Evolutionary conservation across 2,113 vertebrate species (phyloP), one percentile per base, ranked within the genome.

Genomic region (Gracilinanus agilis): DNA sequence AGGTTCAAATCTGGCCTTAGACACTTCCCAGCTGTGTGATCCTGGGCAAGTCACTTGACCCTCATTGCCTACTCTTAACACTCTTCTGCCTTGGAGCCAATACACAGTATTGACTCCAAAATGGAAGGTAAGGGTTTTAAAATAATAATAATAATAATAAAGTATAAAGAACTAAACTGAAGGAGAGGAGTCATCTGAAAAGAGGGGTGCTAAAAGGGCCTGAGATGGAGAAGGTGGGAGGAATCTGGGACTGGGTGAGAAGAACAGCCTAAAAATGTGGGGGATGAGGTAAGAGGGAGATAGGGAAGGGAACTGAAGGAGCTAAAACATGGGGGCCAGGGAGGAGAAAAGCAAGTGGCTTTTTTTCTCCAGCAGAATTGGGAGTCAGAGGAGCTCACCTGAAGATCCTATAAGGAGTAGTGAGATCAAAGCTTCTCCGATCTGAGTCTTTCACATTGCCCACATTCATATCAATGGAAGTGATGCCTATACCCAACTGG

Each of bases 381-480:
- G 49, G 27, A 24, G 23, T 3, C 7, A 12, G 25, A 16, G 2
- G 40, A 83, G 19, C 90, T 90, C 96, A 99, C 99, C 99, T 99
- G 99, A 99, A 99, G 95, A 98, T 99, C 75, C 99, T 98, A 97
- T 99, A 99, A 0, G 99, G 99, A 0, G 99, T 99, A 0, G 99
- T 99, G 96, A 99, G 99, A 89, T 99, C 99, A 0, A 99, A 99
- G 88, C 98, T 96, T 8, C 99, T 98, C 24, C 99, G 98, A 91
- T 99, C 99, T 0, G 98, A 98, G 11, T 99, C 99, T 96, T 99
- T 99, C 91, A 99, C 98, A 0, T 99, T 99, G 27, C 99, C 99
- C 40, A 99, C 99, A 0, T 99, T 99, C 99, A 99, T 99, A 55
- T 99, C 99, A 0, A 99, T 99, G 90, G 98, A 99, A 23, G 99